Conservation (phyloP, 2,888 invertebrate genomes). For the Enchytraeus crypticus region DNA sequence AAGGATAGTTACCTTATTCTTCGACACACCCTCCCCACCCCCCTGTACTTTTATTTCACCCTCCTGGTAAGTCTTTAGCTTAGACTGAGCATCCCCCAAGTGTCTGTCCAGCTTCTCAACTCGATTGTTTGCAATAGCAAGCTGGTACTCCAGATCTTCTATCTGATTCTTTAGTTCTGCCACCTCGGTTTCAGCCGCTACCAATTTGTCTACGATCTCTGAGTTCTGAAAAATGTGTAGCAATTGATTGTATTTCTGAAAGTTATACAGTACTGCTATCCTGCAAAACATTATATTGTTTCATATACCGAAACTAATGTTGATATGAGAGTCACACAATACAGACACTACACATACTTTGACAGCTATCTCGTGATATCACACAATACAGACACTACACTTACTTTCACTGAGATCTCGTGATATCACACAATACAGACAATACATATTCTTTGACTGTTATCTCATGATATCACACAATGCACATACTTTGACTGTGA, state of each 20-base stretch:
- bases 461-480: background rate
- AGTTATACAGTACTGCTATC: too few species aligned
- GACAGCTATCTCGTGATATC: too few species aligned
- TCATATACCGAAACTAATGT: too few species aligned
- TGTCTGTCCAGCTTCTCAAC: conserved; percentile 88
- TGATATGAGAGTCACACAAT: too few species aligned
- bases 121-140: conserved; percentile 51
- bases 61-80: conserved; percentile 54
- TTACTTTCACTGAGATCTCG: too few species aligned
- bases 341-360: too few species aligned
- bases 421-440: background rate
- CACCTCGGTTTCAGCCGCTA: conserved; percentile 83
- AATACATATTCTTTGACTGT: background rate
- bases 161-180: conserved; percentile 91
- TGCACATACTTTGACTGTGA: background rate
- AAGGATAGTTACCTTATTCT: conserved; percentile 35
- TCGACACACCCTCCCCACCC: conserved; percentile 43
- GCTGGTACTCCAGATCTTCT: conserved; percentile 75
- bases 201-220: conserved; percentile 62
- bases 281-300: too few species aligned
- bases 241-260: too few species aligned
- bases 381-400: too few species aligned
- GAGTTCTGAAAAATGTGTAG: conserved; percentile 61
- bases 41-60: conserved; percentile 36
- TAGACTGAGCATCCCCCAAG: conserved; percentile 82